Evolutionary conservation across 2,888 invertebrate genomes (phyloP).

Genomic region (Ptilodon capucinus): DNA sequence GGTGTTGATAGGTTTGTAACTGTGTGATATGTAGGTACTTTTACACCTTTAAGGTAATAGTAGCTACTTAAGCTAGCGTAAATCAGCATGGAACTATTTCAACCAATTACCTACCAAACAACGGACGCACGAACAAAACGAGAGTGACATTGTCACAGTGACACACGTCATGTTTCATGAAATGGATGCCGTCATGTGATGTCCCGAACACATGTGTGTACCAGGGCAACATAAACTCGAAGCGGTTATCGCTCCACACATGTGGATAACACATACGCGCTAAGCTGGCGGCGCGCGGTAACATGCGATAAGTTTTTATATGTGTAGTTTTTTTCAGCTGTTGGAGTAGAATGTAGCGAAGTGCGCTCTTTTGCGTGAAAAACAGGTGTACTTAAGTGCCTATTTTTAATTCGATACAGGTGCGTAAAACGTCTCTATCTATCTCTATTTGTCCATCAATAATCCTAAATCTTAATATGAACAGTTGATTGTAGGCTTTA

Average conservation of each 20-base stretch:
- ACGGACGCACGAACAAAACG: conserved; percentile 18
- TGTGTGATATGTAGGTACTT: too few species aligned
- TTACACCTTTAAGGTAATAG: too few species aligned
- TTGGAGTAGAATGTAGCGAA: not conserved
- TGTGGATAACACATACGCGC: conserved; percentile 24
- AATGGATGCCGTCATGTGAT: conserved; percentile 62
- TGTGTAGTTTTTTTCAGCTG: not conserved
- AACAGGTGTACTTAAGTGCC: too few species aligned
- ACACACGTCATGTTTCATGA: conserved; percentile 40
- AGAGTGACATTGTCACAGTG: conserved; percentile 21
- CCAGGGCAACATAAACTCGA: conserved; percentile 48
- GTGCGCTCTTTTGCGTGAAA: too few species aligned
- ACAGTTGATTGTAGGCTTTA: too few species aligned
- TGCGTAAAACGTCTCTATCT: too few species aligned
- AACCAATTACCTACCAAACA: not conserved
- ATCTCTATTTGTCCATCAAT: too few species aligned
- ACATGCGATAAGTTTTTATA: conserved; percentile 10
- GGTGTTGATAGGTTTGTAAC: too few species aligned
- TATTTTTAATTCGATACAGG: too few species aligned
- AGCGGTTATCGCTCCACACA: conserved; percentile 27
- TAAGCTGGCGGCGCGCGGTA: conserved; percentile 10
- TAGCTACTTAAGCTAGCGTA: too few species aligned
- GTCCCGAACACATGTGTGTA: conserved; percentile 57
- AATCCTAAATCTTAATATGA: too few species aligned
- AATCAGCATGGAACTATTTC: too few species aligned